Conservation (phyloP, 2,888 invertebrate genomes). For the Argyresthia albistria region DNA sequence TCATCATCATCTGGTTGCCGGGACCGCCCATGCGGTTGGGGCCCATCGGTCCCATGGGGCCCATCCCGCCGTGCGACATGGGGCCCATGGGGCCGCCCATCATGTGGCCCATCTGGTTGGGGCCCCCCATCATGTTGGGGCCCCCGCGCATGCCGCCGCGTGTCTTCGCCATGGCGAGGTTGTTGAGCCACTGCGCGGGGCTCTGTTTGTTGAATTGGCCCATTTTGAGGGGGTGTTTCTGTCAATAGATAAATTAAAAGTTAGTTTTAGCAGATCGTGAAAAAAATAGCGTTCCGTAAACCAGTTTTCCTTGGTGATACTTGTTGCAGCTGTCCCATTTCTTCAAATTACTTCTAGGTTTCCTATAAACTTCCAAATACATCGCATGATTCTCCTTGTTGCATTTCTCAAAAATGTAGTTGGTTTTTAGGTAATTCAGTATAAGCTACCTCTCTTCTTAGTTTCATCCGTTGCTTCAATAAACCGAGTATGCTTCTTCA, state of each 20-base stretch:
- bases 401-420: no score
- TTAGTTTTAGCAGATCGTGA: no score
- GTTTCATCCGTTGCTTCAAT: no score
- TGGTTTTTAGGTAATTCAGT: no score
- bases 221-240: conserved; percentile 93
- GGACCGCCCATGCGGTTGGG: conserved; percentile 66
- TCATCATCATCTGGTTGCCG: conserved; percentile 65
- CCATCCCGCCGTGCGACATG: conserved; percentile 61
- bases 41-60: conserved; percentile 62
- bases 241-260: conserved; percentile 36
- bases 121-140: conserved; percentile 68
- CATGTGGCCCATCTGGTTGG: conserved; percentile 64
- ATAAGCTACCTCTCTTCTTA: no score
- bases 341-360: no score
- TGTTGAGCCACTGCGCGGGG: conserved; percentile 85
- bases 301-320: no score
- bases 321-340: no score
- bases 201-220: conserved; percentile 90
- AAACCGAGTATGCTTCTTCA: no score
- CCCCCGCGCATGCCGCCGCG: conserved; percentile 74
- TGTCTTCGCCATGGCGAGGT: conserved; percentile 82
- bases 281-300: no score
- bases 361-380: no score
- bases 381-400: no score
- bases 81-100: conserved; percentile 66